Conservation (phyloP, 2,113 vertebrate genomes). For the Maccullochella peelii region DNA sequence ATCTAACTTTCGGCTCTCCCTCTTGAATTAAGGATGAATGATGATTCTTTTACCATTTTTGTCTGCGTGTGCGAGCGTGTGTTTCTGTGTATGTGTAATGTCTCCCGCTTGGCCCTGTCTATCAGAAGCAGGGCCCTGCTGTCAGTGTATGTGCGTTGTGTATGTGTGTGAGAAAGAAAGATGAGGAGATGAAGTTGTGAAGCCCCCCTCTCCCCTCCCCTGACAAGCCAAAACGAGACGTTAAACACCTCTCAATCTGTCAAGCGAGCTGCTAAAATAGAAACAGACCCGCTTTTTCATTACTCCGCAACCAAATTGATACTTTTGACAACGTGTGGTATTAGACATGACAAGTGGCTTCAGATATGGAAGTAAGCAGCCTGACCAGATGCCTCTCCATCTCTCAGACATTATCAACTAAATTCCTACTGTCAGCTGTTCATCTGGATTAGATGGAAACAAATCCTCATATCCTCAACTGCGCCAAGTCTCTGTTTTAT, state of each 20-base stretch:
- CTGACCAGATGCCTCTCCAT: slow-evolving; percentile 75
- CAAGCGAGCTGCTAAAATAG: slow-evolving; percentile 78
- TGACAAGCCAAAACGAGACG: slow-evolving; percentile 80
- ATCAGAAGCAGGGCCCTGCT: slow-evolving; percentile 76
- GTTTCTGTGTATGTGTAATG: slow-evolving; percentile 69
- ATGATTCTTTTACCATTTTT: slow-evolving; percentile 73
- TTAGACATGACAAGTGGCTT: slow-evolving; percentile 81
- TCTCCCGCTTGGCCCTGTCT: slow-evolving; percentile 77
- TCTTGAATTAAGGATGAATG: slow-evolving; percentile 80
- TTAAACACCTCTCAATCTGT: slow-evolving; percentile 84
- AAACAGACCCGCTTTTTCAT: slow-evolving; percentile 79
- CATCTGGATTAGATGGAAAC: slow-evolving; percentile 76
- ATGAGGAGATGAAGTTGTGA: slow-evolving; percentile 74
- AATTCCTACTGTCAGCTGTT: slow-evolving; percentile 79
- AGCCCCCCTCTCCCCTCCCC: slow-evolving; percentile 19
- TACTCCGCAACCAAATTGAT: slow-evolving; percentile 78
- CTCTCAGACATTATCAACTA: slow-evolving; percentile 71
- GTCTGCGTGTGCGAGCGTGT: slow-evolving; percentile 57
- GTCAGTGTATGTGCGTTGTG: slow-evolving; percentile 58
- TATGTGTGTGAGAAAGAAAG: slow-evolving; percentile 51
- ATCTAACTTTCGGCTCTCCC: slow-evolving; percentile 68
- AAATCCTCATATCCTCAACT: slow-evolving; percentile 54
- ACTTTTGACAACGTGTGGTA: slow-evolving; percentile 78
- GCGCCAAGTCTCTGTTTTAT: slow-evolving; percentile 52
- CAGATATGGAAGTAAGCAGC: slow-evolving; percentile 78